Evolutionary conservation across 23 tunicate species (phyloP), one percentile per base, ranked within the genome.

Genomic region (Botrylloides violaceus): DNA sequence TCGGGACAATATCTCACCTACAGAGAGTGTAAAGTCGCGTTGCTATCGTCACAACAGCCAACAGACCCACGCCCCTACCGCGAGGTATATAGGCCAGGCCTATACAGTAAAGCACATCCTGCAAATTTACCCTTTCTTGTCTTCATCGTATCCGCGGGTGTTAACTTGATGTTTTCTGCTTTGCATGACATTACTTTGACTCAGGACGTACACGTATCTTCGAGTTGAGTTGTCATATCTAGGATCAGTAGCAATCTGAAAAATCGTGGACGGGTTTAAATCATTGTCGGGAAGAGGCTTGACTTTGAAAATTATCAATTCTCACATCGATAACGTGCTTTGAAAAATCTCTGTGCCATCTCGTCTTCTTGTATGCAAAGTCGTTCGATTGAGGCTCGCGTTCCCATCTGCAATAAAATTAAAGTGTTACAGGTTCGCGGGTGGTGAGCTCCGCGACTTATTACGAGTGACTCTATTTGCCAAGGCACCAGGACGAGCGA

Each of bases 191-290:
- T 73, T 75, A 55, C 97, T 90, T 74, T 90, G 97, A 32, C 92
- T 90, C 59, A 90, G 66, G 12, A 90, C 97, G 75, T 90, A 90
- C 3, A 90, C 97, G 68, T 90, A 90, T 31, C 97, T 74, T 32
- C 97, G 85, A 29, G 71, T 79, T 57, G 64, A 73, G 90, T 90
- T 90, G 75, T 90, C 97, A 70, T 83, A 83, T 25, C 97, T 65
- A 2, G 90, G 90, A 47, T 90, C 97, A 23, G 97, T 74, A n/a
- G 97, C 83, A 1, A 90, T 88, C 97, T 90, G 71, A 36, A 85
- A 83, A 29, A 43, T 5, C 3, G 12, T 23, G n/a, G n/a, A n/a
- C n/a, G 58, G 20, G 1, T 49, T 49, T 19, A 49, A 19, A 49
- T 20, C n/a, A 49, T 19, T n/a, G n/a, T n/a, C n/a, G n/a, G n/a